Base-by-base conservation (phyloP, 2,797 vertebrate genomes). In the Scolopax bukidnonensis region DNA sequence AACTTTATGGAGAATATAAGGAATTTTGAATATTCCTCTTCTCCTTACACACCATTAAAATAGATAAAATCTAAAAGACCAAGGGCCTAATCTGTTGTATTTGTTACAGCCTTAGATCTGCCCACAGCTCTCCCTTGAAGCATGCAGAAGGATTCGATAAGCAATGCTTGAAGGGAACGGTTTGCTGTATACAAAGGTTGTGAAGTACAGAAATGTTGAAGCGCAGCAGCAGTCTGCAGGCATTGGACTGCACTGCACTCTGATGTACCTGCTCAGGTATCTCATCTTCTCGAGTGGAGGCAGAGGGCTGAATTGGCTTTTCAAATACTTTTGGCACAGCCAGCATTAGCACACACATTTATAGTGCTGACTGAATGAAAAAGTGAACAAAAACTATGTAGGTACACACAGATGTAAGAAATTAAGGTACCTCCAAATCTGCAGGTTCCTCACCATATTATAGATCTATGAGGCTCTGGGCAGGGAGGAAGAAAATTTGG, bases 51-150 rank as follows among this genome's bases (percentile, higher is more conserved):
- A 78, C 41, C 9, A 21, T 57, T 89, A 40, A 89, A 92, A 68
- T 3, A 87, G 23, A 43, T 17, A 74, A 75, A 92, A 74, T 59
- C 43, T 79, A 12, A 77, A 86, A 75, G 45, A 60, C 57, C 21
- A 54, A 47, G n/a, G 53, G 41, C 57, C 68, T 96, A 88, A 86
- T 71, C 73, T 91, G 27, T 3, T 78, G 28, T 78, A 48, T 92
- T 89, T 91, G 47, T 92, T 91, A 40, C 76, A 83, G 84, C 45
- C 56, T 92, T 86, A 85, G 61, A 91, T 93, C 79, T 94, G 76
- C 87, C 90, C 84, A 96, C 92, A 97, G 17, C 41, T 88, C 61
- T 96, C 89, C 48, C 67, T 80, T 84, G 89, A 92, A 87, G 76
- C 50, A 63, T 3, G 23, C 3, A 4, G 79, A 67, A 83, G 74